A percentile compares a stretch with the other conserved stretches of the same genome.
phyloP scores from a whole-genome alignment of 2,888 invertebrate genomes.

The Lucinisca nassula region DNA sequence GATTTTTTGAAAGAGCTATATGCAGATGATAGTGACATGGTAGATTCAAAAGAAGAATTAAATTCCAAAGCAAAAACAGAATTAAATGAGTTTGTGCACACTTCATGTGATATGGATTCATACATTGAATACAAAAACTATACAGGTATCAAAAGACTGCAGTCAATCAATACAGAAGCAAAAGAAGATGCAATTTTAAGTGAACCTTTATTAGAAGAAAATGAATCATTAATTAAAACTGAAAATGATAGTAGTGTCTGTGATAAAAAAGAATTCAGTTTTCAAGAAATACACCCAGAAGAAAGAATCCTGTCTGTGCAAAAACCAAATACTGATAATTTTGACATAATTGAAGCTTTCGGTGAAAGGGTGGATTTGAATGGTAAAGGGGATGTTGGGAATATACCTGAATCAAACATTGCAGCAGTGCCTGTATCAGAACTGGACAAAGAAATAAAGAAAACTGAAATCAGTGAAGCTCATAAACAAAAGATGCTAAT shows the following conservation, averaged over 20 bases:
- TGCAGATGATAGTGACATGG: not conserved
- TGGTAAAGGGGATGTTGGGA: not conserved
- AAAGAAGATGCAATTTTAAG: not conserved
- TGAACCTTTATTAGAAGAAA: not conserved
- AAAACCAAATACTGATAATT: not conserved
- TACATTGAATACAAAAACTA: not conserved
- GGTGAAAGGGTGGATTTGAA: not conserved
- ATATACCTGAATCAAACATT: not conserved
- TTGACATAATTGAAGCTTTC: not conserved
- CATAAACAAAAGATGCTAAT: not conserved
- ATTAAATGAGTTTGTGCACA: not conserved
- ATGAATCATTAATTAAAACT: not conserved
- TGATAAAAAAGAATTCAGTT: not conserved
- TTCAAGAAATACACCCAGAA: too few relatives aligned
- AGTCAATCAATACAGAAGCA: not conserved
- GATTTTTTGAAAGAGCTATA: constrained; percentile 29
- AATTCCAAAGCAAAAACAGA: not conserved
- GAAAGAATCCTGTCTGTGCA: not conserved
- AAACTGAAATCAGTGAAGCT: not conserved
- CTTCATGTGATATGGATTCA: not conserved
- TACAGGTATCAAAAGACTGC: not conserved
- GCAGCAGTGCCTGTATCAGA: not conserved
- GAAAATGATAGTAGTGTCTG: too few relatives aligned
- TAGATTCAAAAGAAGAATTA: not conserved
- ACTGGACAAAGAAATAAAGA: not conserved